A percentile compares a stretch with the other conserved stretches of the same genome.
Evolutionary conservation across 2,888 invertebrate genomes (phyloP).

Genomic region (Eudasyphora cyanicolor): DNA sequence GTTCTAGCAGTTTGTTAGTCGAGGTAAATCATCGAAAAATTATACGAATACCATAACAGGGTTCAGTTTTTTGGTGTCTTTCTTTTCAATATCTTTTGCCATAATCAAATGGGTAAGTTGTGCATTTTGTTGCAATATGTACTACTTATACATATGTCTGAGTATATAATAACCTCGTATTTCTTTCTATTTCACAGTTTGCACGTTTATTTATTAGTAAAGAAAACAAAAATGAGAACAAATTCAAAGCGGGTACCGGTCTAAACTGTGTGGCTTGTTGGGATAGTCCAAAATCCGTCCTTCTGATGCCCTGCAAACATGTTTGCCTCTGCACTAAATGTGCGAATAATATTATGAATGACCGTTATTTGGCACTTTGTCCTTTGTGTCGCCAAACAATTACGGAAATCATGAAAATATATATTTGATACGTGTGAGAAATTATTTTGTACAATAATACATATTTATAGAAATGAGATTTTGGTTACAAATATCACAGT

Average conservation of each 20-base stretch:
- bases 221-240: neutral
- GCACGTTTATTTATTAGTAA: neutral
- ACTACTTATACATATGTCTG: too few relatives aligned
- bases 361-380: neutral
- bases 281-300: neutral
- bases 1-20: neutral
- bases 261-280: neutral
- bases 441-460: too few relatives aligned
- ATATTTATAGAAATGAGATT: too few relatives aligned
- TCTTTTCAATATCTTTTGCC: neutral
- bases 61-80: neutral
- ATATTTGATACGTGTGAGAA: too few relatives aligned
- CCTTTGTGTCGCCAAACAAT: neutral
- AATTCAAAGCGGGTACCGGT: neutral
- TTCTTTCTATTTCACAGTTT: neutral
- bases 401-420: neutral
- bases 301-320: slow-evolving; percentile 1
- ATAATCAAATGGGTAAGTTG: neutral
- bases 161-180: neutral
- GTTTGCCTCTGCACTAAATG: neutral
- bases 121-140: neutral
- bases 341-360: neutral
- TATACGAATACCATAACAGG: too few relatives aligned
- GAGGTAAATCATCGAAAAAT: neutral
- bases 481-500: too few relatives aligned